Evolutionary conservation across 2,113 vertebrate species (phyloP).

Genomic region (Scytalopus superciliaris): DNA sequence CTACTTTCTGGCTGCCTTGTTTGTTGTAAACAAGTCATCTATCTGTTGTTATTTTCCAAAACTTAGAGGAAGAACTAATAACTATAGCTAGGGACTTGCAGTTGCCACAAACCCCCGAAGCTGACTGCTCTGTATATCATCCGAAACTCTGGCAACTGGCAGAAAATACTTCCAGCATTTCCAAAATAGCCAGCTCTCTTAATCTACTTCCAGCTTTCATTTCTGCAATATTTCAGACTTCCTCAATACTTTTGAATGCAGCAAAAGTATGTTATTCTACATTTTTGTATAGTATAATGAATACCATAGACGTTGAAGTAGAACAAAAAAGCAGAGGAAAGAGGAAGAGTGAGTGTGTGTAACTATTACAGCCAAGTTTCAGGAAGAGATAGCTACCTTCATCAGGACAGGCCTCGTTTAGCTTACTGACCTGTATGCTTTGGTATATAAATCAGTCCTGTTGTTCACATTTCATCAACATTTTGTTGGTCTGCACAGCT

Average conservation of each 20-base stretch:
- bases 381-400: neutral
- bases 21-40: conserved; percentile 38
- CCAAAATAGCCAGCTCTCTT: neutral
- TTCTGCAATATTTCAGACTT: neutral
- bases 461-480: neutral
- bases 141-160: neutral
- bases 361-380: neutral
- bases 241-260: neutral
- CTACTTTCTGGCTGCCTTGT: neutral
- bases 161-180: neutral
- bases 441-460: neutral
- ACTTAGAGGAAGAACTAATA: neutral
- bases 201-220: neutral
- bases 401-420: neutral
- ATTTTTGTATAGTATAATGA: neutral
- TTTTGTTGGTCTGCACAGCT: neutral
- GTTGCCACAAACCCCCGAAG: neutral
- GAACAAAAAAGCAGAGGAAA: neutral
- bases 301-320: neutral
- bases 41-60: conserved; percentile 48
- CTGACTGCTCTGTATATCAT: neutral
- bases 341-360: neutral
- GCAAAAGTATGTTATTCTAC: neutral
- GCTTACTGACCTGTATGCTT: neutral
- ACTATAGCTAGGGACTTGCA: neutral